Conservation (phyloP, 2,113 vertebrate species). For the Pelobates fuscus region DNA sequence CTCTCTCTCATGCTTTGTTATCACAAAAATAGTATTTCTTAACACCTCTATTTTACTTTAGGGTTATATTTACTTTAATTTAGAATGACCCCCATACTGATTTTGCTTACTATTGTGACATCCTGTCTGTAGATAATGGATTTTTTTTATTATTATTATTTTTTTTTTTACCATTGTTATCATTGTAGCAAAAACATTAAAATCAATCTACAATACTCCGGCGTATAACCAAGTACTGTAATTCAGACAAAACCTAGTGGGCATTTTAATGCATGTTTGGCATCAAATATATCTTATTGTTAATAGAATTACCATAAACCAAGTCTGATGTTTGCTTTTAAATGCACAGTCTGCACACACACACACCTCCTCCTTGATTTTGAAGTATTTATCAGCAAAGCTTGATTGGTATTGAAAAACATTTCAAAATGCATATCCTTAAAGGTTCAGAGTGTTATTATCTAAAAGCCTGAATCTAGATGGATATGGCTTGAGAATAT, state of each 20-base stretch:
- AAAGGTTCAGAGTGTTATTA: background rate
- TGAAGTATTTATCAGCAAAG: constrained; percentile 13
- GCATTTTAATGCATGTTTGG: background rate
- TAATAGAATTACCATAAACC: background rate
- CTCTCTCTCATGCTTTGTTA: too few species aligned
- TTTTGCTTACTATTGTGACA: too few species aligned
- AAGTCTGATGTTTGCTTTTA: background rate
- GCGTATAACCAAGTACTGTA: background rate
- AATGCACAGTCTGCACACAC: background rate
- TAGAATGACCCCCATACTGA: too few species aligned
- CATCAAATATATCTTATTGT: background rate
- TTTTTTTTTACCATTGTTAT: background rate
- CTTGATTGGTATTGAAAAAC: constrained; percentile 19
- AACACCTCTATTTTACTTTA: too few species aligned
- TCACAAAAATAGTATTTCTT: too few species aligned
- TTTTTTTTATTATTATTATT: background rate
- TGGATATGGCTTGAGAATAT: background rate
- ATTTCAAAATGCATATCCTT: constrained; percentile 17
- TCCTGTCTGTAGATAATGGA: background rate
- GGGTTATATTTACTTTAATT: too few species aligned
- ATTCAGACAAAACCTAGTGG: background rate
- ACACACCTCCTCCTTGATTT: constrained; percentile 2
- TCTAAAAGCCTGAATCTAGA: constrained; percentile 20
- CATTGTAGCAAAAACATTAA: background rate
- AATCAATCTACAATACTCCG: background rate